Percentiles rank a stretch among this genome's conserved stretches.
Conservation (phyloP, 1,140 invertebrate species). For the Drosophila orena region DNA sequence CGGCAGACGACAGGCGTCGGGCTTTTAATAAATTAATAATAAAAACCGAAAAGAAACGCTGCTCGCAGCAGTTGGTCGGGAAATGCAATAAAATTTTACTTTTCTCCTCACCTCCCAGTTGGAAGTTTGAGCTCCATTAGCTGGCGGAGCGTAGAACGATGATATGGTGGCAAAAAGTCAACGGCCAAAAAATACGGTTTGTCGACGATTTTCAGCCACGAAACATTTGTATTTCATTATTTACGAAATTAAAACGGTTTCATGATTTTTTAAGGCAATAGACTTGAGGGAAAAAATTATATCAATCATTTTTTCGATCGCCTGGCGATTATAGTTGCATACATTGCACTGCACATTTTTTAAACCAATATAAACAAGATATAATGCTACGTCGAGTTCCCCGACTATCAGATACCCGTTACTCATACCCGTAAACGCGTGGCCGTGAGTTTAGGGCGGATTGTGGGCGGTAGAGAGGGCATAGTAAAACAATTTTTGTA, state of each 20-base stretch:
- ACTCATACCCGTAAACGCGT: too few species aligned
- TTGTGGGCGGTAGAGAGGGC: too few species aligned
- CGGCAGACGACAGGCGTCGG: constrained; percentile 38
- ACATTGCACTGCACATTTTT: too few species aligned
- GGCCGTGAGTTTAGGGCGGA: too few species aligned
- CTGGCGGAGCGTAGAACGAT: constrained; percentile 18
- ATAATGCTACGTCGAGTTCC: too few species aligned
- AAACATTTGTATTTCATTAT: background rate
- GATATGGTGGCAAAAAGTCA: background rate
- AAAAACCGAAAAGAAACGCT: constrained; percentile 34
- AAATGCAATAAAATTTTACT: constrained; percentile 60
- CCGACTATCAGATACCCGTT: too few species aligned
- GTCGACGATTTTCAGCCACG: background rate
- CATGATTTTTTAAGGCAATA: background rate
- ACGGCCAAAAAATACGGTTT: background rate
- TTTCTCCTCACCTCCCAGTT: constrained; percentile 4
- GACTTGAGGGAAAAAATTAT: too few species aligned
- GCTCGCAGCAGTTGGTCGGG: constrained; percentile 27
- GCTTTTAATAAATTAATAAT: constrained; percentile 83
- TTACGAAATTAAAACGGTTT: background rate
- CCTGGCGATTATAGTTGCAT: too few species aligned
- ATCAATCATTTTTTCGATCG: too few species aligned
- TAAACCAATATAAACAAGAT: too few species aligned
- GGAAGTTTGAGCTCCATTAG: constrained; percentile 48
- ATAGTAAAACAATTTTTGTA: too few species aligned